phyloP scores from a whole-genome alignment of 2,888 invertebrate species.

The Cerceris rybyensis region DNA sequence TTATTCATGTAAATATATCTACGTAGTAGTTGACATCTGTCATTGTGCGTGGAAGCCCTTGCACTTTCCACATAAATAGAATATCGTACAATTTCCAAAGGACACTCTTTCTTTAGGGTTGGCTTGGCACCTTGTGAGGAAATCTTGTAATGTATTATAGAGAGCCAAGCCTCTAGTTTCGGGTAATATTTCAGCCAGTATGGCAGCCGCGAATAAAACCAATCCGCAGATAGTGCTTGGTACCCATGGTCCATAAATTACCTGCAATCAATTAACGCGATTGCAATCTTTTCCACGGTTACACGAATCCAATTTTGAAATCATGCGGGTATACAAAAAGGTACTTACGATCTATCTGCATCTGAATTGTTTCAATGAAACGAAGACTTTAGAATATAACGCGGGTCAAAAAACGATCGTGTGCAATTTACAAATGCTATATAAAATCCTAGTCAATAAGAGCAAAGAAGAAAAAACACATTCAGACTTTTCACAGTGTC shows the following conservation, averaged over 20 bases:
- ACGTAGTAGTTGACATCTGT: conserved; percentile 10
- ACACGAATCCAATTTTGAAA: conserved; percentile 7
- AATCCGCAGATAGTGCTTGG: conserved; percentile 26
- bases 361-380: conserved; percentile 12
- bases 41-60: conserved; percentile 22
- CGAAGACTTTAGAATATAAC: conserved; percentile 13
- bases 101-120: conserved; percentile 34
- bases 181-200: conserved; percentile 28
- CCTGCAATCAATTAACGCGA: conserved; percentile 19
- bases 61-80: conserved; percentile 32
- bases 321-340: conserved; percentile 11
- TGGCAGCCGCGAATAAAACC: conserved; percentile 13
- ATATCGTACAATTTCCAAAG: conserved; percentile 18
- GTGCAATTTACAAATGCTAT: conserved; percentile 10
- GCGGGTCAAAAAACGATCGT: conserved; percentile 8
- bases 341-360: conserved; percentile 17
- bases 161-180: conserved; percentile 21
- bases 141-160: conserved; percentile 39
- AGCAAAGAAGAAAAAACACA: not conserved
- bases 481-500: conserved; percentile 7
- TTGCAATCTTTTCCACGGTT: not conserved
- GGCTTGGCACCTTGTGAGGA: conserved; percentile 26
- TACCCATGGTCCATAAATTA: conserved; percentile 40
- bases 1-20: conserved; percentile 45
- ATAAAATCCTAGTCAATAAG: conserved; percentile 25